Evolutionary conservation across 1,140 invertebrate genomes (phyloP).

Genomic region (Cotesia chilonis): DNA sequence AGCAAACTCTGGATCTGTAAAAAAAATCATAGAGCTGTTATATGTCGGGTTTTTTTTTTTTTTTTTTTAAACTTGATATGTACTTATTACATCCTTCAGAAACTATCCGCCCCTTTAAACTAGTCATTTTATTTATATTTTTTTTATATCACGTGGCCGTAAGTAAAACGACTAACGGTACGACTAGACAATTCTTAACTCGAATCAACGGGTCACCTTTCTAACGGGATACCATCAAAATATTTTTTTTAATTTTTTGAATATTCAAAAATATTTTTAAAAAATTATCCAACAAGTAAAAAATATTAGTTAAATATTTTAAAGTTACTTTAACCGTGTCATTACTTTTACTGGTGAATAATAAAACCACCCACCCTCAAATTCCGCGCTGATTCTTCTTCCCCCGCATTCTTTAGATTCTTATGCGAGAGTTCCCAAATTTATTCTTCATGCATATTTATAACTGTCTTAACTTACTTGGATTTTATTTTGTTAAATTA

Average conservation of each 20-base stretch:
- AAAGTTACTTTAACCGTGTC: too few species aligned
- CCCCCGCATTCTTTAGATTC: slow-evolving; percentile 19
- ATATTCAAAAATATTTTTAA: background rate
- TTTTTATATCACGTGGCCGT: slow-evolving; percentile 17
- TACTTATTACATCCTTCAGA: too few species aligned
- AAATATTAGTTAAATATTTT: too few species aligned
- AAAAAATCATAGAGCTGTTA: background rate
- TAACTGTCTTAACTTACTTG: background rate
- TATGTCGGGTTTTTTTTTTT: too few species aligned
- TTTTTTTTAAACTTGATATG: too few species aligned
- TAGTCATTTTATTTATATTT: background rate
- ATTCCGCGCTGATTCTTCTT: slow-evolving; percentile 8
- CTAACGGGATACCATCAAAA: slow-evolving; percentile 26
- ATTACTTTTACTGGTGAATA: background rate
- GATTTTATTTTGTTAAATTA: background rate
- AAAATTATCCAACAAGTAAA: too few species aligned
- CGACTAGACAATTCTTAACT: slow-evolving; percentile 33
- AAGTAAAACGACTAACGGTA: slow-evolving; percentile 40
- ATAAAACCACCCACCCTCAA: background rate
- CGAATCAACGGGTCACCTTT: slow-evolving; percentile 28
- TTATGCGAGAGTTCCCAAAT: background rate
- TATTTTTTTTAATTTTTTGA: slow-evolving; percentile 3
- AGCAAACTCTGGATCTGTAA: slow-evolving; percentile 55
- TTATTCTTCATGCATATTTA: slow-evolving; percentile 3
- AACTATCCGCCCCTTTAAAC: too few species aligned